phyloP scores from a whole-genome alignment of 2,113 vertebrate species.

The Mandrillus leucophaeus region DNA sequence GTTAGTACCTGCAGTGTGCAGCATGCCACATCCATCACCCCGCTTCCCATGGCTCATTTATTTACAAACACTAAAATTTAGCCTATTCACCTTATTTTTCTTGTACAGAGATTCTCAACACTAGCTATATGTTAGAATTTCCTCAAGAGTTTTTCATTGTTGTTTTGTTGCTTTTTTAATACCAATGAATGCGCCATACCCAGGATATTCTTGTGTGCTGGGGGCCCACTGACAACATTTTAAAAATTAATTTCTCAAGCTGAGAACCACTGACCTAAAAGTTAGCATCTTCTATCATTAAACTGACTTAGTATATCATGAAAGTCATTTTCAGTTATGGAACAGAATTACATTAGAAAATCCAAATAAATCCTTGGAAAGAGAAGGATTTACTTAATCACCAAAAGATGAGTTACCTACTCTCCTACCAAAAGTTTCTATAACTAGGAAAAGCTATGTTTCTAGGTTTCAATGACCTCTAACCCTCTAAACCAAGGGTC shows the following conservation, averaged over 20 bases:
- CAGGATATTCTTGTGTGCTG: neutral
- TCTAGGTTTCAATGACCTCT: neutral
- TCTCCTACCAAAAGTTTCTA: neutral
- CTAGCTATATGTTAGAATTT: neutral
- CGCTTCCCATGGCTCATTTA: neutral
- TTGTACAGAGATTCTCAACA: neutral
- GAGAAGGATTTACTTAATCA: neutral
- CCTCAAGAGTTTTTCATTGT: neutral
- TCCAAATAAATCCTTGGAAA: neutral
- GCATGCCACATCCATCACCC: neutral
- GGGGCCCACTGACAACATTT: neutral
- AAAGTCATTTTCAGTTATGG: neutral
- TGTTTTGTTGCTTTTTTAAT: neutral
- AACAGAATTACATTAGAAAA: neutral
- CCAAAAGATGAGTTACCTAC: neutral
- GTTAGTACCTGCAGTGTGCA: neutral
- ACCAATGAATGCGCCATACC: neutral
- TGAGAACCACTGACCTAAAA: neutral
- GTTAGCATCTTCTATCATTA: neutral
- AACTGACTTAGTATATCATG: neutral
- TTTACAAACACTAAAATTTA: constrained; percentile 9
- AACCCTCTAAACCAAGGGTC: neutral
- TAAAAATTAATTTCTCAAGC: neutral
- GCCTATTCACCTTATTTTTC: neutral
- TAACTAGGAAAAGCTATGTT: neutral